Conservation (phyloP, 1,140 invertebrate genomes). For the Drosophila ercepeae region DNA sequence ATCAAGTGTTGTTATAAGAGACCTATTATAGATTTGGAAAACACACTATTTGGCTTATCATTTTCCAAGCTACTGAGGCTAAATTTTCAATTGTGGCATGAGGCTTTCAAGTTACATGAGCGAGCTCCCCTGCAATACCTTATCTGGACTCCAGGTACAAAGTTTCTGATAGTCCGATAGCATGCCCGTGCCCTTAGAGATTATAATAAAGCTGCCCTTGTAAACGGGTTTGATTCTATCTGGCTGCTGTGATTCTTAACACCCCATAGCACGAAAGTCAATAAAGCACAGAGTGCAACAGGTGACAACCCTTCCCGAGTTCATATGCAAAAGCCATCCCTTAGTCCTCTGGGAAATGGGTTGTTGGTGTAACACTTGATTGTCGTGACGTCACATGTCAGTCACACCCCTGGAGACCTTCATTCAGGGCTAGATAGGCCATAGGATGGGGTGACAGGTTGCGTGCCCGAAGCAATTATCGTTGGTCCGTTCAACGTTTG, state of each 20-base stretch:
- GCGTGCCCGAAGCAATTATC: conserved; percentile 52
- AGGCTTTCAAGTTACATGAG: not conserved
- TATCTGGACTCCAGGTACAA: not conserved
- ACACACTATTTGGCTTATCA: not conserved
- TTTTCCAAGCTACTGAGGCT: not conserved
- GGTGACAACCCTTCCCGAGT: conserved; percentile 35
- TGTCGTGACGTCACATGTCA: conserved; percentile 11
- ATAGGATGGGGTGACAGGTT: conserved; percentile 38
- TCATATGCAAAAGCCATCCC: conserved; percentile 22
- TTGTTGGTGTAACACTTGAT: conserved; percentile 27
- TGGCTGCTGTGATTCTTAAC: conserved; percentile 33
- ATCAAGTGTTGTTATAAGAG: not conserved
- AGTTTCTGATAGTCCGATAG: conserved; percentile 3
- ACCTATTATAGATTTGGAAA: not conserved
- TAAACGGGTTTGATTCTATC: conserved; percentile 15
- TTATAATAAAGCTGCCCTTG: conserved; percentile 19
- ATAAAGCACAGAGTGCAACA: conserved; percentile 24
- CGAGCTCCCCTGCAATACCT: not conserved
- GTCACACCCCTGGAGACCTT: conserved; percentile 24
- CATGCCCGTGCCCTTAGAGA: conserved; percentile 4
- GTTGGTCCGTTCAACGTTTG: conserved; percentile 13
- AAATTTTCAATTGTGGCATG: not conserved
- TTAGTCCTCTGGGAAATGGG: conserved; percentile 6
- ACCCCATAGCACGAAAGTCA: conserved; percentile 34
- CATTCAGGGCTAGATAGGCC: conserved; percentile 21